Base-by-base conservation (phyloP, 92 coral and sea anemone genomes). In the Diadumene lineata region DNA sequence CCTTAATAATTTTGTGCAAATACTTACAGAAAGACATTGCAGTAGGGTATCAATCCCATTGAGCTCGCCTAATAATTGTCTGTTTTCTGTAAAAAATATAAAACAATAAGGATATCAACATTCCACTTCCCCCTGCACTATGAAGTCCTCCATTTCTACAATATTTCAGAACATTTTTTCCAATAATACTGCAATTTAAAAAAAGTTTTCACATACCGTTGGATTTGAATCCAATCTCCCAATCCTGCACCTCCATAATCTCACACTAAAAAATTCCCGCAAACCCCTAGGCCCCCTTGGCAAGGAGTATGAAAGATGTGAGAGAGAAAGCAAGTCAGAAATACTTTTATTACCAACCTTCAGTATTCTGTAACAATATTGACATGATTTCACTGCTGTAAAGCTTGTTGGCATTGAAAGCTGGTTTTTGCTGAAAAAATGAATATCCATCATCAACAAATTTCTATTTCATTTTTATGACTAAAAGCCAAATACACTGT, bases 331-430 rank as follows among this genome's bases (percentile, higher is more conserved):
- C 13, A 38, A 38, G 6, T 38, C 48, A 38, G 48, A 6, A 38
- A 4, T 38, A 38, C 48, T 4, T 38, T 56, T 9, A 56, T 3
- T 38, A 13, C 68, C 53, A 86, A 91, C 98, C 98, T 84, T 90
- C 92, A 25, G 97, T 91, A 24, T 82, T 83, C 79, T 94, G 98
- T 78, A 94, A 72, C 18, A 94, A 86, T 34, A 94, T 94, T 1
- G 98, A 94, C 38, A 94, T 78, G 43, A 94, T 94, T 77, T 94
- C 98, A 81, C 98, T 94, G 60, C 89, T 81, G 62, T 94, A 94
- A n/a, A 94, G 66, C 81, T 94, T 94, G 88, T 94, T 94, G 0
- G 98, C 86, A 86, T 94, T 97, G 77, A 92, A 94, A 22, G 87
- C 92, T 30, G 98, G 97, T 50, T 84, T 86, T 94, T 94, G 97